A percentile compares a stretch with the other conserved stretches of the same genome.
Conservation (phyloP, 1,140 invertebrate species). For the Macrobrachium nipponense region DNA sequence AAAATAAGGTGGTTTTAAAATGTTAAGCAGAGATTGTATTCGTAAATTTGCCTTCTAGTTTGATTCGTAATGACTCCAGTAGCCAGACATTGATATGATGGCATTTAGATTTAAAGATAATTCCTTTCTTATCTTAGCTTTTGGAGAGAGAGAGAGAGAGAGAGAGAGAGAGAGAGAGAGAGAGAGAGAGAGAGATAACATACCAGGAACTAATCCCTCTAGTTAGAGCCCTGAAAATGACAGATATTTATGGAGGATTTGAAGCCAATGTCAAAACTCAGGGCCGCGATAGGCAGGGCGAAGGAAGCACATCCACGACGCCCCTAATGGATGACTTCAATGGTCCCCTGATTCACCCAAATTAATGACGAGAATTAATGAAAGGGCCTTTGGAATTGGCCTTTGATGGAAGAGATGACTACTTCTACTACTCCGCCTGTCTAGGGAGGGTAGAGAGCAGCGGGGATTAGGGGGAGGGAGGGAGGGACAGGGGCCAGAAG, state of each 20-base stretch:
- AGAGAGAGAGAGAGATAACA: background rate
- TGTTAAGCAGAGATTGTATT: too few relatives aligned
- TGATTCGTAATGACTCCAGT: too few relatives aligned
- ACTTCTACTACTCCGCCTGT: too few relatives aligned
- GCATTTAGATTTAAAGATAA: too few relatives aligned
- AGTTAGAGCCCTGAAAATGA: background rate
- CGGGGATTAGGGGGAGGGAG: background rate
- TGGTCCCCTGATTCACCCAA: conserved; percentile 50
- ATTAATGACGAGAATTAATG: conserved; percentile 55
- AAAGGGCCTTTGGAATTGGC: conserved; percentile 36
- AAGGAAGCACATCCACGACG: background rate
- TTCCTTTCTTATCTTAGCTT: background rate
- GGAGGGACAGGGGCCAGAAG: background rate
- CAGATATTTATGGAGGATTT: conserved; percentile 15
- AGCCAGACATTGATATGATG: too few relatives aligned
- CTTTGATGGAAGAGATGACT: conserved; percentile 36
- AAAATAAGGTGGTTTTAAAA: too few relatives aligned
- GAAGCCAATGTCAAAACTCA: conserved; percentile 46
- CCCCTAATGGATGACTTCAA: conserved; percentile 49
- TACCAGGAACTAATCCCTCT: conserved; percentile 1
- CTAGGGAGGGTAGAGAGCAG: background rate
- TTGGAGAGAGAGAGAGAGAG: background rate
- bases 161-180: background rate
- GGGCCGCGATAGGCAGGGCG: conserved; percentile 20
- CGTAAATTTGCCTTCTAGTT: too few relatives aligned